Conservation (phyloP, 2,888 invertebrate species). For the Epiblema foenella region DNA sequence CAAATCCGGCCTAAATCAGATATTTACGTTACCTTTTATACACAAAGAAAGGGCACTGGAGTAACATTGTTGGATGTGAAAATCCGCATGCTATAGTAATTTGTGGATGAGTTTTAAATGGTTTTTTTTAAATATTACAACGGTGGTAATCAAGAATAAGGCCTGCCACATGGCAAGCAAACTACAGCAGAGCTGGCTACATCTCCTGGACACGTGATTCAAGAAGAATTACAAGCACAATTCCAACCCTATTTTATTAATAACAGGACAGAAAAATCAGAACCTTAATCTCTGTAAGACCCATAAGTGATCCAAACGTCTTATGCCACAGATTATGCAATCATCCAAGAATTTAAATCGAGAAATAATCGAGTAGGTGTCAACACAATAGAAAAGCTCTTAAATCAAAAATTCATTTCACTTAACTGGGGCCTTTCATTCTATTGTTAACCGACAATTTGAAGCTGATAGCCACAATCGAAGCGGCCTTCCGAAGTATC, state of each 20-base stretch:
- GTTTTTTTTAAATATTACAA: too few species aligned
- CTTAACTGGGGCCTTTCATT: conserved; percentile 52
- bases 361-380: conserved; percentile 48
- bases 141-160: too few species aligned
- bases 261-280: not conserved
- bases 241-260: not conserved
- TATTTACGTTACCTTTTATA: too few species aligned
- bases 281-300: conserved; percentile 8
- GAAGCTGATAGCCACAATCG: conserved; percentile 58
- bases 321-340: conserved; percentile 45
- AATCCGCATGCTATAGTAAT: too few species aligned
- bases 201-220: too few species aligned
- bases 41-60: too few species aligned
- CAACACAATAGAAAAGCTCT: conserved; percentile 54
- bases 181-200: too few species aligned
- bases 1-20: too few species aligned
- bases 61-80: too few species aligned
- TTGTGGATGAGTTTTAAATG: too few species aligned
- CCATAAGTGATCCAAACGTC: conserved; percentile 4
- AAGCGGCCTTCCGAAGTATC: conserved; percentile 53
- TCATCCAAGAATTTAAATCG: conserved; percentile 47
- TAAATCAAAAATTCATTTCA: conserved; percentile 60
- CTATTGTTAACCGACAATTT: conserved; percentile 57
- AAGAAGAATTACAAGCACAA: too few species aligned
- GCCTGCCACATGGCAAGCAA: too few species aligned